Evolutionary conservation across 2,113 vertebrate species (phyloP).

Genomic region (Tenrec ecaudatus): DNA sequence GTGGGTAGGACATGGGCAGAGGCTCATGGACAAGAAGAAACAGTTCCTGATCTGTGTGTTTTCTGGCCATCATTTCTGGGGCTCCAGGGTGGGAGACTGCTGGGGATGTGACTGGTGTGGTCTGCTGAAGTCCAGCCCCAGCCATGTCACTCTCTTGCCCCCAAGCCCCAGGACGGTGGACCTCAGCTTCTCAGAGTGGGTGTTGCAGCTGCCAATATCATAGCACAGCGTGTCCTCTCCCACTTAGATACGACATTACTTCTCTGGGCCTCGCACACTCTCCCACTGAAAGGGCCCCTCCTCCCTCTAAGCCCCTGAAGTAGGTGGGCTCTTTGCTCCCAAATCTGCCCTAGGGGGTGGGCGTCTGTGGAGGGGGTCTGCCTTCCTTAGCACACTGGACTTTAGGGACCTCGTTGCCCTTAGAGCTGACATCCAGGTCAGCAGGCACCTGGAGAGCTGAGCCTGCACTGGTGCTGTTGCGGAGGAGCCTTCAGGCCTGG

Average conservation of each 20-base stretch:
- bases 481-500: background rate
- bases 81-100: background rate
- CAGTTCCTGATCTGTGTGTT: slow-evolving; percentile 11
- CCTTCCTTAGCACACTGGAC: background rate
- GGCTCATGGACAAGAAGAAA: slow-evolving; percentile 8
- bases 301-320: too few species aligned
- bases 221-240: background rate
- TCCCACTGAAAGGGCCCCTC: too few species aligned
- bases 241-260: background rate
- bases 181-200: background rate
- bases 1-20: background rate
- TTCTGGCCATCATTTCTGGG: background rate
- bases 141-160: background rate
- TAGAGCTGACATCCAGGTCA: background rate
- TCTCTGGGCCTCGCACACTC: background rate
- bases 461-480: background rate
- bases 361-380: background rate
- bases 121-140: background rate
- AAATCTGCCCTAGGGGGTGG: background rate
- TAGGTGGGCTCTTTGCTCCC: background rate
- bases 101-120: background rate
- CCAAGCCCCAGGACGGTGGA: background rate
- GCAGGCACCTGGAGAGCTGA: background rate
- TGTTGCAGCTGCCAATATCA: background rate
- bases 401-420: background rate